Evolutionary conservation across 1,140 invertebrate genomes (phyloP).

Genomic region (Drosophila kikkawai): DNA sequence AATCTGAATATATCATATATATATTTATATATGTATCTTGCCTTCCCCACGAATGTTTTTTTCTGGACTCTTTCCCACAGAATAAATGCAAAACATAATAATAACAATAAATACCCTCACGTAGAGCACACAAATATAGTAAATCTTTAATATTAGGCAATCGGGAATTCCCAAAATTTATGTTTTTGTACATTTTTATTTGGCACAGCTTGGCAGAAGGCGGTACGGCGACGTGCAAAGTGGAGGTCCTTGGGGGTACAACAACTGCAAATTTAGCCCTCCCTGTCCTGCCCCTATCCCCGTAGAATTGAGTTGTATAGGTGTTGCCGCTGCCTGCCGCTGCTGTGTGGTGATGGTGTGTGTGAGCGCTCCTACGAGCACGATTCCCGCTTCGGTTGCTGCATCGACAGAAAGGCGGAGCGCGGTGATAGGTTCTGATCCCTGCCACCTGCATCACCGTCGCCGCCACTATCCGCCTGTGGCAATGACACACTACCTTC

Average conservation of each 20-base stretch:
- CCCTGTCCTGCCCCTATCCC: conserved; percentile 12
- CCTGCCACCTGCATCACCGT: conserved; percentile 6
- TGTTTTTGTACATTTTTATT: conserved; percentile 43
- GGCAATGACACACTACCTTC: conserved; percentile 2
- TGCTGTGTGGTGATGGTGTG: background rate
- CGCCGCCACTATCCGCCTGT: conserved; percentile 6
- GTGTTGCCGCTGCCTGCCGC: conserved; percentile 10
- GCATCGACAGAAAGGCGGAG: conserved; percentile 48
- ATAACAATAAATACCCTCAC: conserved; percentile 5
- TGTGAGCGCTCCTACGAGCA: conserved; percentile 25
- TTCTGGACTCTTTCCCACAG: conserved; percentile 1
- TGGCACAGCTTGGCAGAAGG: conserved; percentile 20
- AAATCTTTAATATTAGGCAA: conserved; percentile 15
- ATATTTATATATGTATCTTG: too few relatives aligned
- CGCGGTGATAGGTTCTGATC: conserved; percentile 55
- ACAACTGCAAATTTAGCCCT: conserved; percentile 65
- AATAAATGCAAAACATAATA: conserved; percentile 4
- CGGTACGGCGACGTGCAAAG: conserved; percentile 7
- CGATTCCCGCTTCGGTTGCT: conserved; percentile 34
- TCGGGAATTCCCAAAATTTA: conserved; percentile 15
- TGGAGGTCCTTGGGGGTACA: conserved; percentile 19
- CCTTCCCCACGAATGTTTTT: too few relatives aligned
- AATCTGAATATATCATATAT: too few relatives aligned
- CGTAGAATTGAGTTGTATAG: conserved; percentile 15
- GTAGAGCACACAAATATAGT: conserved; percentile 38